phyloP scores from a whole-genome alignment of 2,797 vertebrate genomes.

The Sciurus carolinensis region DNA sequence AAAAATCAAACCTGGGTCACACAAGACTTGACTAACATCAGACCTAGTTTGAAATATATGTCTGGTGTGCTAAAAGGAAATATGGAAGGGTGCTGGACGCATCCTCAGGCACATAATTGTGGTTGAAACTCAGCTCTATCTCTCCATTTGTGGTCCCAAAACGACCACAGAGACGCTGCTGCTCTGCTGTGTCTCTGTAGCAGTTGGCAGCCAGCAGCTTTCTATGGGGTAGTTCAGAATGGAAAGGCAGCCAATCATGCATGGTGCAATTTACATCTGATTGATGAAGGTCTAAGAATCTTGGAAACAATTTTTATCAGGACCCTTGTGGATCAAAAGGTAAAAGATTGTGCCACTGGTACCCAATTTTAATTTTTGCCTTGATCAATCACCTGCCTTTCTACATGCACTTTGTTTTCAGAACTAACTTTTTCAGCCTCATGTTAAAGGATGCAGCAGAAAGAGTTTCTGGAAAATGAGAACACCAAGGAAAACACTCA shows the following conservation, averaged over 20 bases:
- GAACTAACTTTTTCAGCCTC: slow-evolving; percentile 83
- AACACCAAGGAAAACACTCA: slow-evolving; percentile 70
- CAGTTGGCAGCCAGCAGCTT: slow-evolving; percentile 86
- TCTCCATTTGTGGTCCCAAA: slow-evolving; percentile 81
- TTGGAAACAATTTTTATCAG: slow-evolving; percentile 89
- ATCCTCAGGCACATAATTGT: slow-evolving; percentile 66
- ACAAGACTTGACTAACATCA: slow-evolving; percentile 51
- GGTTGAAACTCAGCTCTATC: slow-evolving; percentile 71
- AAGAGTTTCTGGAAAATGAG: slow-evolving; percentile 75
- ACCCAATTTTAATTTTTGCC: slow-evolving; percentile 87
- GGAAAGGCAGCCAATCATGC: slow-evolving; percentile 89
- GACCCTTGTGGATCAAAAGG: slow-evolving; percentile 87
- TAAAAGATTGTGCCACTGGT: slow-evolving; percentile 86
- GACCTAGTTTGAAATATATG: slow-evolving; percentile 48
- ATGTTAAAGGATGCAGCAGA: slow-evolving; percentile 76
- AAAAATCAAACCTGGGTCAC: slow-evolving; percentile 64
- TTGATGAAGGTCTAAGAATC: slow-evolving; percentile 90
- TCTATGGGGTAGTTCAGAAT: slow-evolving; percentile 86
- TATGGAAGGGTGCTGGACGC: slow-evolving; percentile 69
- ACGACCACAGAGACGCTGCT: slow-evolving; percentile 71
- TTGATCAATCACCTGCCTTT: slow-evolving; percentile 87
- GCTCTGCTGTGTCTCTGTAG: slow-evolving; percentile 82
- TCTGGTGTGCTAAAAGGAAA: slow-evolving; percentile 3
- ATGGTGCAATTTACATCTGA: slow-evolving; percentile 90
- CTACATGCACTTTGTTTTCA: slow-evolving; percentile 79